Base-by-base conservation (phyloP, 2,113 vertebrate species). In the Apteryx owenii region DNA sequence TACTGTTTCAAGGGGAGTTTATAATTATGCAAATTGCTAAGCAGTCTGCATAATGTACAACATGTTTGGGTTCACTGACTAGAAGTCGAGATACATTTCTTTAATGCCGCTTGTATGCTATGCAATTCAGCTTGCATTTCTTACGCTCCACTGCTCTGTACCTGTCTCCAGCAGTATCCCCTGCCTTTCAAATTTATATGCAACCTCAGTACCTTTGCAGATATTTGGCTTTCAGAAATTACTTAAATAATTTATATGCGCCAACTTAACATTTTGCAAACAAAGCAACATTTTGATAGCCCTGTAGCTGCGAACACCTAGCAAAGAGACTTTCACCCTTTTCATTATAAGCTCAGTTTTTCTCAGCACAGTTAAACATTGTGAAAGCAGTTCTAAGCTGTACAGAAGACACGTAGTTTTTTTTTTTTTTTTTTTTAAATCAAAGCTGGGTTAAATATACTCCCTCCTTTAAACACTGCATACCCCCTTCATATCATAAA, bases 21-120 rank as follows among this genome's bases (percentile, higher is more conserved):
- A 95, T 98, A 98, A 98, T 98, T 98, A 98, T 98, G 98, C 82
- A 98, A 98, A 98, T 96, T 97, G 71, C 93, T 93, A 89, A 96
- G 88, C 69, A 91, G 90, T 64, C 96, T 97, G 97, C 93, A 95
- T 97, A 98, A 91, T 71, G 78, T 97, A 92, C 95, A 96, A 95
- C 93, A 97, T 90, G 93, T 94, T 97, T 97, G 92, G 95, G 83
- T 98, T 97, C 95, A 94, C 80, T 93, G 95, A 70, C 86, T 93
- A 82, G 95, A 76, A 97, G 93, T 96, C 44, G 84, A 90, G 93
- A 95, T 87, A 73, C 56, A 66, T 93, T 96, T 92, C 93, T 95
- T 95, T 91, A 93, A 61, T 89, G 66, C 90, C 91, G 66, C 85
- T 50, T 65, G 19, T 69, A 18, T 6, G 60, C 85, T 82, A 2